Evolutionary conservation across 1,140 invertebrate species (phyloP).

Genomic region (Stegodyphus dumicola): DNA sequence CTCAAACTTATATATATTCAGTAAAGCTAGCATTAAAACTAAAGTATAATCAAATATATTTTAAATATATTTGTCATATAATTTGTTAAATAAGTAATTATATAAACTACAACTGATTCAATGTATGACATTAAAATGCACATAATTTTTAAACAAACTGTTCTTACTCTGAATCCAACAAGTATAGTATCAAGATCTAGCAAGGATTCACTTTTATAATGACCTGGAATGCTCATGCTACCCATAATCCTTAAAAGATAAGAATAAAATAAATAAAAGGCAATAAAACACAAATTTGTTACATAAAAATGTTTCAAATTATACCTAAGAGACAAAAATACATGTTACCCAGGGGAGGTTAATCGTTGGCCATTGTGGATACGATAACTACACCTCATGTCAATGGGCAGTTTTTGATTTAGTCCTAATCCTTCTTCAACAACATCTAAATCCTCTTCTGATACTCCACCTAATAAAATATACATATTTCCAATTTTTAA

Average conservation of each 20-base stretch:
- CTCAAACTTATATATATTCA: too few relatives aligned
- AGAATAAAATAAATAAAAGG: neutral
- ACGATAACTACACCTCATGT: constrained; percentile 65
- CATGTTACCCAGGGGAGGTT: constrained; percentile 55
- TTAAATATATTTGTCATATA: too few relatives aligned
- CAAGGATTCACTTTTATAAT: constrained; percentile 59
- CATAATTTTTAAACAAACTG: neutral
- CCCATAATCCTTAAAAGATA: constrained; percentile 59
- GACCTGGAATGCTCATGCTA: constrained; percentile 55
- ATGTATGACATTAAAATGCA: too few relatives aligned
- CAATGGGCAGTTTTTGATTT: constrained; percentile 62
- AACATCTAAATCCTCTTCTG: constrained; percentile 62
- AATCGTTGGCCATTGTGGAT: constrained; percentile 65
- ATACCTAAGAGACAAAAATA: neutral
- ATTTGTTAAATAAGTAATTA: too few relatives aligned
- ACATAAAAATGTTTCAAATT: neutral
- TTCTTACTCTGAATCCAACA: constrained; percentile 55
- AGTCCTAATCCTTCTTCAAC: constrained; percentile 62
- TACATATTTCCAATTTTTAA: neutral
- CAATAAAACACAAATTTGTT: neutral
- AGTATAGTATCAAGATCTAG: constrained; percentile 52
- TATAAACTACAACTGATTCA: too few relatives aligned
- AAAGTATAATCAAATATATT: too few relatives aligned
- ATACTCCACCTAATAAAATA: constrained; percentile 62
- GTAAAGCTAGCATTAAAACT: too few relatives aligned